These are phyloP conservation scores for Carassius auratus DNA, from an alignment of 2,113 vertebrate genomes.

Conservation along the genomic window DNA sequence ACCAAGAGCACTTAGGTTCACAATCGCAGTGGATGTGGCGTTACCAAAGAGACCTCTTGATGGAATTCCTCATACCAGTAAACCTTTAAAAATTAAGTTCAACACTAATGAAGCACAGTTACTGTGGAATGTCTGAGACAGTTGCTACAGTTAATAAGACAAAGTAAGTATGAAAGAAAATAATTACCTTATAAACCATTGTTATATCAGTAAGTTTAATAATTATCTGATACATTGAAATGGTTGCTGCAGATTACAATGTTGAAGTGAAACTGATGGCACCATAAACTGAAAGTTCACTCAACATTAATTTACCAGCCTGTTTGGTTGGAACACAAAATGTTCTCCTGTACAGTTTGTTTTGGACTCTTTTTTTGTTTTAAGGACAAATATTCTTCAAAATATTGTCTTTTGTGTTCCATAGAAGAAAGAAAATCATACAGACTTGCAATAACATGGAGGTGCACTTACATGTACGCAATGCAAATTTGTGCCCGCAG, in stretches of 20 bases:
- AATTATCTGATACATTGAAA: background rate
- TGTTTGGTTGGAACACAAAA: background rate
- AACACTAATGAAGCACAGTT: background rate
- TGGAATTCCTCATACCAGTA: background rate
- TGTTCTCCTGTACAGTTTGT: background rate
- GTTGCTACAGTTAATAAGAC: background rate
- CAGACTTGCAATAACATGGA: too few relatives aligned
- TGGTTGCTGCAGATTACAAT: background rate
- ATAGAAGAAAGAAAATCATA: background rate
- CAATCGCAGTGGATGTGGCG: background rate
- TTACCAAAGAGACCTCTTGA: background rate
- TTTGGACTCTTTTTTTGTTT: background rate
- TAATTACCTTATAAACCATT: background rate
- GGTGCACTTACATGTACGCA: background rate
- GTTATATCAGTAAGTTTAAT: background rate
- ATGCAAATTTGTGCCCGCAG: background rate
- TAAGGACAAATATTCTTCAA: background rate
- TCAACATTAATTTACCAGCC: background rate
- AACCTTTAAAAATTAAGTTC: background rate
- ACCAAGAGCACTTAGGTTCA: background rate
- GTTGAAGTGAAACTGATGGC: background rate
- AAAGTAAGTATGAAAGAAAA: background rate
- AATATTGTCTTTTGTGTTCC: background rate
- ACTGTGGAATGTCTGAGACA: background rate
- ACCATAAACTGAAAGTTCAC: background rate